Evolutionary conservation across 1,140 invertebrate species (phyloP), one percentile per base, ranked within the genome.

Genomic region (Magallana angulata): DNA sequence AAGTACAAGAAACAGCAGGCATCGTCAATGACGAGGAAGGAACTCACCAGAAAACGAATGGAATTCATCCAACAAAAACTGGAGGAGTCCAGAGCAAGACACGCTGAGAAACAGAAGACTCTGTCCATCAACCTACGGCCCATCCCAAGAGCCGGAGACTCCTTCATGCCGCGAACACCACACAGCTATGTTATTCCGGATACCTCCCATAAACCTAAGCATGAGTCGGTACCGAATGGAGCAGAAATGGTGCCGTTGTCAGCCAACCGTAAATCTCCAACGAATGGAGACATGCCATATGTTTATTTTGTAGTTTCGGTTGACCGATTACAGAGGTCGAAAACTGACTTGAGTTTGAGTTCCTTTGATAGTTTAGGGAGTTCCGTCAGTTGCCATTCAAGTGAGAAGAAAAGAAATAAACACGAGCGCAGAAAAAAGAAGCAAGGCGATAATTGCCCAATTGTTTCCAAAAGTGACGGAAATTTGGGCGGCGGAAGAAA

Each of bases 221-320:
- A 82, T 6, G 81, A 82, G 8, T 3, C 48, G 57, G 16, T n/a
- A 30, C 48, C 48, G n/a, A 86, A 56, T 12, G 24, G 56, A 12
- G 80, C 62, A 24, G 88, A 89, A 86, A 83, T 89, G 64, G 88
- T 89, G 48, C 82, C 88, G 7, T 82, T 89, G 48, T 89, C 88
- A 18, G 81, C 68, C 48, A 89, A 5, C 30, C 68, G 76, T 36
- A 82, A 36, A 59, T 57, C 57, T 1, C 76, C 59, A 48, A 62
- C 85, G 24, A 18, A 57, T 6, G 83, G 62, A 14, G 82, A 64
- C 14, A 24, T 89, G 30, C 88, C 88, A 2, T 89, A 87, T 81
- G 85, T 89, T 60, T 89, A 89, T 59, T 89, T 86, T 85, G 88
- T 89, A 11, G 88, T 89, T 14, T 84, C 88, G 16, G 85, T 85